Evolutionary conservation across 2,888 invertebrate genomes (phyloP), one percentile per base, ranked within the genome.

Genomic region (Acanthosoma haemorrhoidale): DNA sequence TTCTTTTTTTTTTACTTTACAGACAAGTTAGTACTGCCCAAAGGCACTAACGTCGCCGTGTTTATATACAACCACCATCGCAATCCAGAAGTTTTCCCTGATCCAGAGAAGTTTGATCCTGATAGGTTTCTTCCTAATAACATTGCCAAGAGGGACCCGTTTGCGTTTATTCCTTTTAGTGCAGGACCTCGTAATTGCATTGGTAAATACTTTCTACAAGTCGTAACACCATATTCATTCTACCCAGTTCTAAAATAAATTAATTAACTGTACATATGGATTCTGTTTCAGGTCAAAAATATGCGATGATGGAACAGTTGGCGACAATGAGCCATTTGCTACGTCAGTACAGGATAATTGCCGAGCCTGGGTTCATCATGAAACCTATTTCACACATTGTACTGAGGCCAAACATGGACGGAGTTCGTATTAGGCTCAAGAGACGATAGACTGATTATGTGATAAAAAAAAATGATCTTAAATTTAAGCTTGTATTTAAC

Each of bases 181-280:
- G 87, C 87, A 5, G 87, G 87, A 0, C 84, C 85, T 0, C 82
- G 87, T 41, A 87, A 87, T 75, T 87, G 86, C 74, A 84, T 86
- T 71, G 84, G 83, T 83, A n/a, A n/a, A n/a, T n/a, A n/a, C n/a
- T n/a, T n/a, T n/a, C n/a, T n/a, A n/a, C n/a, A n/a, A n/a, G n/a
- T n/a, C n/a, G n/a, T n/a, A n/a, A n/a, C n/a, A n/a, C n/a, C n/a
- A n/a, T n/a, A n/a, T n/a, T n/a, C n/a, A n/a, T n/a, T n/a, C n/a
- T n/a, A n/a, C n/a, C n/a, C n/a, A n/a, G n/a, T n/a, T n/a, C n/a
- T n/a, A n/a, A n/a, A n/a, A n/a, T n/a, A n/a, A n/a, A n/a, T n/a
- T n/a, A n/a, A n/a, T n/a, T n/a, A n/a, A n/a, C n/a, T n/a, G n/a
- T n/a, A n/a, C n/a, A n/a, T n/a, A 18, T 1, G 3, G 2, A 4